phyloP scores from a whole-genome alignment of 2,888 invertebrate genomes.

The Chaetogeoica ovagalla region DNA sequence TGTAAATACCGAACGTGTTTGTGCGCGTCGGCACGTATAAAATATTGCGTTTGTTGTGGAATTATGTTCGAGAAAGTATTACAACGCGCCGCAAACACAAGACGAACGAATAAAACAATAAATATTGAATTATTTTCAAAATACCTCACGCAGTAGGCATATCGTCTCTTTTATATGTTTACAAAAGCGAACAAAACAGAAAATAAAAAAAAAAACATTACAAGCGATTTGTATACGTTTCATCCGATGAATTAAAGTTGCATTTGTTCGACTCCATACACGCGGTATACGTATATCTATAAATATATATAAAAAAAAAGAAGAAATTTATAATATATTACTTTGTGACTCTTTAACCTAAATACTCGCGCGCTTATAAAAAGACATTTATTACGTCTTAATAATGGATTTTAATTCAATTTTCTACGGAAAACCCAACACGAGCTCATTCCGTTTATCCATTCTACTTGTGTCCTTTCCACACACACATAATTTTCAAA shows the following conservation, averaged over 20 bases:
- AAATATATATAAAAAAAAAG: too few species aligned
- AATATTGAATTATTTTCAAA: background rate
- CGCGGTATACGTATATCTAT: background rate
- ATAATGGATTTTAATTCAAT: too few species aligned
- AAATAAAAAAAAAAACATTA: background rate
- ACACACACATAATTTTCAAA: too few species aligned
- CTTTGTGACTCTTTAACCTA: too few species aligned
- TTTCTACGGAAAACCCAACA: too few species aligned
- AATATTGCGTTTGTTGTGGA: background rate
- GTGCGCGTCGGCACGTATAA: background rate
- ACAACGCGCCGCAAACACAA: background rate
- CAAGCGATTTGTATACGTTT: constrained; percentile 16
- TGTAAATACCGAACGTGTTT: background rate
- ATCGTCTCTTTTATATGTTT: constrained; percentile 18
- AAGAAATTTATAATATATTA: too few species aligned
- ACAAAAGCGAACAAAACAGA: background rate
- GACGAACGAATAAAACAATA: constrained; percentile 25
- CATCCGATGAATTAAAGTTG: background rate
- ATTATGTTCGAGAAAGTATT: constrained; percentile 29
- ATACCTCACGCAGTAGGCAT: background rate
- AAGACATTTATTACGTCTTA: too few species aligned
- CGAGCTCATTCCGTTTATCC: too few species aligned
- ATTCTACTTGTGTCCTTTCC: too few species aligned
- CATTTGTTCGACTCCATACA: constrained; percentile 7
- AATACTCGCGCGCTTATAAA: too few species aligned